Percentiles rank a stretch among this genome's conserved stretches.
These are phyloP conservation scores for Aphaenogaster ashmeadi DNA, from an alignment of 1,140 invertebrate species.

Conservation along the genomic window DNA sequence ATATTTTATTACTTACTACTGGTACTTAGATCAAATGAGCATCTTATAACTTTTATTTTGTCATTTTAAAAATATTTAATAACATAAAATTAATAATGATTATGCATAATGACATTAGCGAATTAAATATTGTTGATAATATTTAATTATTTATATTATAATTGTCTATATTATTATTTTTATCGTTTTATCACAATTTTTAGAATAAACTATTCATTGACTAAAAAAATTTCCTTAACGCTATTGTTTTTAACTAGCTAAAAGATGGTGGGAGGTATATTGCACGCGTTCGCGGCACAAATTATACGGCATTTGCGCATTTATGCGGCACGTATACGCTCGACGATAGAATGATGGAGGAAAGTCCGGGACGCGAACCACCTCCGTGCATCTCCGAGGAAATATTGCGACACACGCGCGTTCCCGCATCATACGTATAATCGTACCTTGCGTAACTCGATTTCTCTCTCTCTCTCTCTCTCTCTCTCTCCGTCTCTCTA, in stretches of 20 bases:
- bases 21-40: too few relatives aligned
- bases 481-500: background rate
- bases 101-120: too few relatives aligned
- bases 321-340: background rate
- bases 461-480: background rate
- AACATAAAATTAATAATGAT: too few relatives aligned
- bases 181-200: too few relatives aligned
- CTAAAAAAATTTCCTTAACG: too few relatives aligned
- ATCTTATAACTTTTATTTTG: too few relatives aligned
- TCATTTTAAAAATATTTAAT: too few relatives aligned
- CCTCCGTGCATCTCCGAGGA: background rate
- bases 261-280: background rate
- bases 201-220: too few relatives aligned
- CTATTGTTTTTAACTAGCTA: background rate
- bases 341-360: background rate
- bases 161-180: too few relatives aligned
- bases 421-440: background rate
- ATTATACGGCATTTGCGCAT: background rate
- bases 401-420: background rate
- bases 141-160: too few relatives aligned
- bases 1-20: too few relatives aligned
- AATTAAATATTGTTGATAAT: too few relatives aligned
- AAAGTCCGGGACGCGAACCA: background rate
- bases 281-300: background rate
- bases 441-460: slow-evolving; percentile 40